Conservation (phyloP, 2,113 vertebrate species). For the Trematocara macrostoma region DNA sequence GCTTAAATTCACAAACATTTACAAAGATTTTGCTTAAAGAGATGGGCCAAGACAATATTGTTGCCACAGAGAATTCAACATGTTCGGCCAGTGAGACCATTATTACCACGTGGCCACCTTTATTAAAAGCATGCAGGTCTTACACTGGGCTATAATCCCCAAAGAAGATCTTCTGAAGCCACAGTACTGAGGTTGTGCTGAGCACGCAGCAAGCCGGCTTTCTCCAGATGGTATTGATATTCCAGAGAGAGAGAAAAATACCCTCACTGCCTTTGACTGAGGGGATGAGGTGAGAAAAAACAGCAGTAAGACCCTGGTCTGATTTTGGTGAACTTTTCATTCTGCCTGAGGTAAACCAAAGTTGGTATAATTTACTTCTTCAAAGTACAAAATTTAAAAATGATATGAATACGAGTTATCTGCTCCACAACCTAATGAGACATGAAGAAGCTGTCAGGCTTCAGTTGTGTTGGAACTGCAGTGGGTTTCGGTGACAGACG, state of each 20-base stretch:
- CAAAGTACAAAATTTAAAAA: not conserved
- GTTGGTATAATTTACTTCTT: slow-evolving; percentile 18
- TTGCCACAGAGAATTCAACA: not conserved
- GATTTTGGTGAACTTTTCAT: slow-evolving; percentile 13
- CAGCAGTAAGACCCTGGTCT: slow-evolving; percentile 15
- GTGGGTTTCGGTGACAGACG: not conserved
- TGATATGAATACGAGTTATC: not conserved
- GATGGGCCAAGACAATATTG: not conserved
- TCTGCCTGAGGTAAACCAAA: not conserved
- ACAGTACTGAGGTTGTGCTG: not conserved
- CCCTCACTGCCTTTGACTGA: slow-evolving; percentile 30
- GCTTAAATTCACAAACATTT: not conserved
- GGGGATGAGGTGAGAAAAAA: slow-evolving; percentile 39
- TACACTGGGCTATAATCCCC: slow-evolving; percentile 5
- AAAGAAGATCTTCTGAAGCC: not conserved
- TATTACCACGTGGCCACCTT: not conserved
- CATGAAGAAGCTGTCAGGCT: not conserved
- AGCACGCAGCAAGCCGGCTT: not conserved
- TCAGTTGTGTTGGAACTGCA: not conserved
- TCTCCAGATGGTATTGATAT: slow-evolving; percentile 46
- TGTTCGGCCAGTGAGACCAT: not conserved
- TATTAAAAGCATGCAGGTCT: slow-evolving; percentile 2
- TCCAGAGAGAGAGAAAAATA: slow-evolving; percentile 6
- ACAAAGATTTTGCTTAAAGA: not conserved
- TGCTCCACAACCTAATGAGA: not conserved